Evolutionary conservation across 2,888 invertebrate species (phyloP).

Genomic region (Osedax frankpressi): DNA sequence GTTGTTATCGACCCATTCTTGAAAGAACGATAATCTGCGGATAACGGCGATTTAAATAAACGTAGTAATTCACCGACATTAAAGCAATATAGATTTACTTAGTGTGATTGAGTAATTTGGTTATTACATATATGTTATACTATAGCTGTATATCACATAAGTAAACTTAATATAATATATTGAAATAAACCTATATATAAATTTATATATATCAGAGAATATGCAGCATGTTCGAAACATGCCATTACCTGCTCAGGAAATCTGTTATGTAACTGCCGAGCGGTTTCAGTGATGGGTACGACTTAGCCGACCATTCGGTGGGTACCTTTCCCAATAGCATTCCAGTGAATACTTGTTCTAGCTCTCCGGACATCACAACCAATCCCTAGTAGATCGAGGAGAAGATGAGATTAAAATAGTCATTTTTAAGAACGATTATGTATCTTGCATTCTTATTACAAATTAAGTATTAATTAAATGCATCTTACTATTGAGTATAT

Average conservation of each 20-base stretch:
- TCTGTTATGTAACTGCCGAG: slow-evolving; percentile 45
- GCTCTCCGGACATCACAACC: slow-evolving; percentile 45
- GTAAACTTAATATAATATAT: too few relatives aligned
- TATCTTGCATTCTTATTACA: too few relatives aligned
- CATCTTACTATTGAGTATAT: too few relatives aligned
- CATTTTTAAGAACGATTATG: too few relatives aligned
- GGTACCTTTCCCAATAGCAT: slow-evolving; percentile 46
- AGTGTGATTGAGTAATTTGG: too few relatives aligned
- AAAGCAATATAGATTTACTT: too few relatives aligned
- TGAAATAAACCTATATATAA: too few relatives aligned
- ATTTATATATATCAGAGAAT: too few relatives aligned
- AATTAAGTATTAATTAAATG: slow-evolving; percentile 41
- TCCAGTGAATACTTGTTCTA: slow-evolving; percentile 45
- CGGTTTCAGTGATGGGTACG: slow-evolving; percentile 46
- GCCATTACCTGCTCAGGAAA: slow-evolving; percentile 58
- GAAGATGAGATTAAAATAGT: neutral
- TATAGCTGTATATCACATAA: too few relatives aligned
- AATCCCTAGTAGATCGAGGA: slow-evolving; percentile 30
- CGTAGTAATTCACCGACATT: too few relatives aligned
- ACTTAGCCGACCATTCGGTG: slow-evolving; percentile 44
- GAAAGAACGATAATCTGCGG: slow-evolving; percentile 51
- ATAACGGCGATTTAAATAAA: slow-evolving; percentile 30
- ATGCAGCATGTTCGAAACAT: too few relatives aligned
- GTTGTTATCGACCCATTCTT: slow-evolving; percentile 47
- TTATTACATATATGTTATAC: too few relatives aligned